Percentiles rank a stretch among this genome's conserved stretches.
Conservation (phyloP, 1,140 invertebrate species). For the Heliconius himera region DNA sequence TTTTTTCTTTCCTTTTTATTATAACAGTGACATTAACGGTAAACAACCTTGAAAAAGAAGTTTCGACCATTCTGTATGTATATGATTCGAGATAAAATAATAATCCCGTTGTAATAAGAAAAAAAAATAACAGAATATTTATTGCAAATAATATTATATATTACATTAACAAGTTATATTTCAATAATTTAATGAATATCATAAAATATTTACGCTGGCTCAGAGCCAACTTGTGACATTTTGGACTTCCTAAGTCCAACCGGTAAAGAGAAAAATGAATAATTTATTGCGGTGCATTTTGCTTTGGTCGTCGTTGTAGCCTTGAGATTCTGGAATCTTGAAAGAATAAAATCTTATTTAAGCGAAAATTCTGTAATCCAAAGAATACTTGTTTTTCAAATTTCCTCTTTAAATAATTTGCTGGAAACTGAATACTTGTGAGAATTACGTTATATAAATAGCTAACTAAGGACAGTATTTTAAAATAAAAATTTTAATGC, state of each 20-base stretch:
- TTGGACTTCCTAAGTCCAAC: constrained; percentile 31
- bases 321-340: constrained; percentile 32
- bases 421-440: neutral
- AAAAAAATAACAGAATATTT: too few relatives aligned
- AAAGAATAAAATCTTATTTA: constrained; percentile 36
- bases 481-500: too few relatives aligned
- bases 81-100: too few relatives aligned
- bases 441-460: neutral
- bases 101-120: too few relatives aligned
- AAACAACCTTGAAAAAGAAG: too few relatives aligned
- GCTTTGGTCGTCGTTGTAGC: constrained; percentile 19
- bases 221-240: constrained; percentile 19
- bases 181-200: constrained; percentile 6
- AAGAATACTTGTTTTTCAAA: constrained; percentile 21
- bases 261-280: constrained; percentile 37
- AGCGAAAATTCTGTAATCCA: constrained; percentile 36
- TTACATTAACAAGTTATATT: neutral
- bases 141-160: neutral
- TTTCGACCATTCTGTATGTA: too few relatives aligned
- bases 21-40: too few relatives aligned
- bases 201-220: constrained; percentile 23
- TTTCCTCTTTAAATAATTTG: neutral
- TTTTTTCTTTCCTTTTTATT: too few relatives aligned
- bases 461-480: too few relatives aligned
- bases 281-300: constrained; percentile 39